Conservation (phyloP, 2,888 invertebrate genomes). For the Polyploca ridens region DNA sequence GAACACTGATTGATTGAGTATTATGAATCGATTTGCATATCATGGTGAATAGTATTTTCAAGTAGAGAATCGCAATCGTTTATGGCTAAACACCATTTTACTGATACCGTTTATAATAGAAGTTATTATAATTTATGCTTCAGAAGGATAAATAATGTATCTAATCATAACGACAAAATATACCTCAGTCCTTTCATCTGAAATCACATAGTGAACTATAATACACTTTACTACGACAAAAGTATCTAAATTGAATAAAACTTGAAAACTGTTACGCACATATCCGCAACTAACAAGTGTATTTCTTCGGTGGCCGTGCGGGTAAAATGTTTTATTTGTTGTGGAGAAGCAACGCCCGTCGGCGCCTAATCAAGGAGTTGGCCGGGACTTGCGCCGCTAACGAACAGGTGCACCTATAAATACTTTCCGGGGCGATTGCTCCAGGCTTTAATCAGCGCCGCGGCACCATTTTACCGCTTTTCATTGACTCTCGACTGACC, state of each 20-base stretch:
- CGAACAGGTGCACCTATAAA: conserved; percentile 85
- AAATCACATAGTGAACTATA: too few relatives aligned
- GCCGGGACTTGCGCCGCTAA: conserved; percentile 79
- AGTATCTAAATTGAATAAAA: neutral
- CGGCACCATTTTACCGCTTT: conserved; percentile 81
- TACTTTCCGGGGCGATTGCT: conserved; percentile 83
- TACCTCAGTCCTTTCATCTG: too few relatives aligned
- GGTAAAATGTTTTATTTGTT: conserved; percentile 78
- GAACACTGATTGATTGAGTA: neutral
- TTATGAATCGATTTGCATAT: too few relatives aligned
- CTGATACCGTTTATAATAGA: too few relatives aligned
- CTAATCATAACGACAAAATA: too few relatives aligned
- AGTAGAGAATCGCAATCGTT: too few relatives aligned
- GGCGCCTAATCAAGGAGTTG: conserved; percentile 84
- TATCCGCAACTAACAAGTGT: conserved; percentile 47
- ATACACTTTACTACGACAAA: neutral
- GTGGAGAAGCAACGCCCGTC: conserved; percentile 77
- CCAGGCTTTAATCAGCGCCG: conserved; percentile 83
- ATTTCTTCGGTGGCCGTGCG: conserved; percentile 68
- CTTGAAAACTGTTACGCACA: conserved; percentile 20
- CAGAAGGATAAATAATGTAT: too few relatives aligned
- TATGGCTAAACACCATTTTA: too few relatives aligned
- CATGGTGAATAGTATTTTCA: too few relatives aligned
- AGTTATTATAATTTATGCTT: too few relatives aligned
- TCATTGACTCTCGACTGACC: conserved; percentile 82